Base-by-base conservation (phyloP, 2,888 invertebrate species). In the Torymus texanus region DNA sequence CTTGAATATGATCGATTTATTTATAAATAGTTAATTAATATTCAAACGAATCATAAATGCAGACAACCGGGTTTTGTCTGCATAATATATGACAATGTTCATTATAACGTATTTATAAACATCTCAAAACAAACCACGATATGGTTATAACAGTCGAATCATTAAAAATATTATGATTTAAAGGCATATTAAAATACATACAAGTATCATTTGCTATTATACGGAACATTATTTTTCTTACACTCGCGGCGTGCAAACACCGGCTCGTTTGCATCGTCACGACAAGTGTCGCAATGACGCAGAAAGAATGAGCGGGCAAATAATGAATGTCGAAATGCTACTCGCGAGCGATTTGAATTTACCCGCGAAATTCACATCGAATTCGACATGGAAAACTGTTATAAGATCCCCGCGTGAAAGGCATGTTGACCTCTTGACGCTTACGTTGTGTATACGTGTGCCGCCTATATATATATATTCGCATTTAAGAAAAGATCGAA, bases 331-430 rank as follows among this genome's bases (percentile, higher is more conserved):
- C 70, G 80, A 80, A 80, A 77, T 68, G 56, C 58, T 5, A 8
- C 41, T 41, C 41, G 24, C 18, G 16, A 67, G 59, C 65, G 72
- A 76, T 76, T 73, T 75, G 62, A 72, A 80, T 80, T 80, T 76
- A 56, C 29, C 70, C 13, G 68, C 56, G 16, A 62, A 75, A 68
- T 79, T 66, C 70, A 59, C 61, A 62, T 67, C 51, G 72, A 56
- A 65, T 77, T 71, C 61, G 68, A 75, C 59, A 70, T 70, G n/a
- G 65, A 71, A 70, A 79, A 70, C 55, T 53, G 65, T 63, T 70
- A 63, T 59, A 66, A 70, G 79, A 71, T 79, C 63, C 41, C 14
- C 71, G 58, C 72, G 75, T 76, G 79, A 79, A 76, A 79, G 79
- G 75, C 67, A 13, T 56, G 21, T 79, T 75, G 70, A 75, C 67